Evolutionary conservation across 1,140 invertebrate species (phyloP), one percentile per base, ranked within the genome.

Genomic region (Eueides isabella): DNA sequence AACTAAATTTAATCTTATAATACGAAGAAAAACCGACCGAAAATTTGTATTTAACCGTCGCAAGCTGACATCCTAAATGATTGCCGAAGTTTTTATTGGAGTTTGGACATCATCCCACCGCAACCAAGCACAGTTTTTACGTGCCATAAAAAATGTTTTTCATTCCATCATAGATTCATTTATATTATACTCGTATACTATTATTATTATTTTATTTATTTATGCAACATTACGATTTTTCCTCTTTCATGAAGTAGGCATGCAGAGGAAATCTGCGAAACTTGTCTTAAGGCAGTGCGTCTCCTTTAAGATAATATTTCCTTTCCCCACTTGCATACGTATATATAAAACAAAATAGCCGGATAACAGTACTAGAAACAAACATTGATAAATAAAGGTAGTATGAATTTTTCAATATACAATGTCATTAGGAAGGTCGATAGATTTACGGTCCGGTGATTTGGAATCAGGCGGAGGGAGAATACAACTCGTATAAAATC

Each of bases 61-160:
- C 73, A 75, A 75, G 73, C 73, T 75, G 73, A 61, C 73, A 71
- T 44, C 41, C 73, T 75, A 70, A 75, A 75, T 75, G 67, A 75
- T 75, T 70, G 67, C 67, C 70, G 35, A 75, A 75, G 62, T 75
- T 75, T 75, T 75, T 75, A 75, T 75, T 75, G 41, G 62, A 70
- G 62, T 75, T 70, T 70, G 73, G 73, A 75, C 73, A 66, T 75
- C 73, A 75, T 75, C 70, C 64, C 19, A n/a, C n/a, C n/a, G n/a
- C n/a, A 67, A 66, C 73, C 41, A 30, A 66, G 62, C 73, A 66
- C 67, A 70, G 70, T 75, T 75, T 75, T 75, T 75, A 65, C 62
- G 30, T 26, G 30, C 23, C 16, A 69, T 69, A 69, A 69, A 69
- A 69, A 69, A 31, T 69, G 28, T 61, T 69, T 61, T 44, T 55